A percentile compares a stretch with the other conserved stretches of the same genome.
These are phyloP conservation scores for Mastomys natalensis DNA, from an alignment of 2,113 vertebrate species.

Conservation along the genomic window DNA sequence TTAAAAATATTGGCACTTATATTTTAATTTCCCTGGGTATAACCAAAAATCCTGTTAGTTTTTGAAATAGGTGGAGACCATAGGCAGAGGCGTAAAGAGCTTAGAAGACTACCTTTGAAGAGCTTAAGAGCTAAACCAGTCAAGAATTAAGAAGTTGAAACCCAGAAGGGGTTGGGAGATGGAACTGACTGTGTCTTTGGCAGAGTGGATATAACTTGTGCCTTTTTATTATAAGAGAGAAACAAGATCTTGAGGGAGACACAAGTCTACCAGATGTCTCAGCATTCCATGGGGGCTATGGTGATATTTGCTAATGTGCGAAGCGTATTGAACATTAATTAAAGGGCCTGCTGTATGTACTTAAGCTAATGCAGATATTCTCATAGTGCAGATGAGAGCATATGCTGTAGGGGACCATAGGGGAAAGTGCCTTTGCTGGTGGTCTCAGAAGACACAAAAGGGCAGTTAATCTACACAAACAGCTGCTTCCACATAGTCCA, in stretches of 20 bases:
- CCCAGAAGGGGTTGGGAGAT: not conserved
- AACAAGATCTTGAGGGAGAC: slow-evolving; percentile 62
- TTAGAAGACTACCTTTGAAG: not conserved
- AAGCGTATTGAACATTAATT: slow-evolving; percentile 80
- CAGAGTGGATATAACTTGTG: slow-evolving; percentile 1
- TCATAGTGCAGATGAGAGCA: slow-evolving; percentile 54
- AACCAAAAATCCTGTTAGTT: not conserved
- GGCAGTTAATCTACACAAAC: slow-evolving; percentile 54
- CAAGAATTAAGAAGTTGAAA: not conserved
- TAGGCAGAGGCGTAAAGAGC: not conserved
- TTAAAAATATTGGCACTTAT: not conserved
- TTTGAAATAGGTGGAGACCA: not conserved
- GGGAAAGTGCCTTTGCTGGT: slow-evolving; percentile 20
- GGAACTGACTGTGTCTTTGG: not conserved
- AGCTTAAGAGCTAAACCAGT: not conserved
- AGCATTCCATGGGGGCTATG: slow-evolving; percentile 67
- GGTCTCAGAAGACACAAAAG: slow-evolving; percentile 62
- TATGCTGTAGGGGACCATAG: slow-evolving; percentile 38
- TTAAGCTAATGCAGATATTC: slow-evolving; percentile 71
- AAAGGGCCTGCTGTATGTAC: slow-evolving; percentile 77
- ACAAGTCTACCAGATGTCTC: slow-evolving; percentile 75
- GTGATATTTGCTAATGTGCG: slow-evolving; percentile 81
- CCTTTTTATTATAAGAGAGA: slow-evolving; percentile 53
- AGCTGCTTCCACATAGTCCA: slow-evolving; percentile 29
- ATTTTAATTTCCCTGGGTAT: not conserved